phyloP scores from a whole-genome alignment of 2,888 invertebrate genomes.

The Sclerodermus sp. region DNA sequence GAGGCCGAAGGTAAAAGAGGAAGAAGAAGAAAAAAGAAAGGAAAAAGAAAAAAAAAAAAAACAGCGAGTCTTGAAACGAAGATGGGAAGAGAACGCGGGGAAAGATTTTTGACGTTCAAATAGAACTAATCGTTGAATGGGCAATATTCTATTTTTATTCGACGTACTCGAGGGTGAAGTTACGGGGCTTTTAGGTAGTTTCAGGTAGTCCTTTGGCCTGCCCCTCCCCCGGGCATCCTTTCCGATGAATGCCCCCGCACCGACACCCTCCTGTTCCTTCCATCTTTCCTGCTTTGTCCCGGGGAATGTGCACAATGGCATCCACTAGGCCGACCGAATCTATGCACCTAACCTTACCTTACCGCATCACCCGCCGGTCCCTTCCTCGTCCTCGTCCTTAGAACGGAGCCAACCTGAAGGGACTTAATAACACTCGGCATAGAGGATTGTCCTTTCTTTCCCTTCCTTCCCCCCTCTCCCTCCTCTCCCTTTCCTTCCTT shows the following conservation, averaged over 20 bases:
- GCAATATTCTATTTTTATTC: no score
- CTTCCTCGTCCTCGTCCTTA: background rate
- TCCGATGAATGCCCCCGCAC: background rate
- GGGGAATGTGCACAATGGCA: background rate
- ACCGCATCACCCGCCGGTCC: background rate
- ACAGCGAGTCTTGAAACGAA: no score
- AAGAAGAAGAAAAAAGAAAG: no score
- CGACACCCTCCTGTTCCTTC: background rate
- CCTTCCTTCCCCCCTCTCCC: no score
- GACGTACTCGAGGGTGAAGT: background rate
- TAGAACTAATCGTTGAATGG: no score
- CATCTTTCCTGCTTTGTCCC: background rate
- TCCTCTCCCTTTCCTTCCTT: no score
- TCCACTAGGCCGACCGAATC: background rate
- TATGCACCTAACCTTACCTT: background rate
- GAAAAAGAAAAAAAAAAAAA: no score
- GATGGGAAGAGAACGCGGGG: no score
- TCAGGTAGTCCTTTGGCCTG: background rate
- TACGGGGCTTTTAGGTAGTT: background rate
- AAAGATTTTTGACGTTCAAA: no score
- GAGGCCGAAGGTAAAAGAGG: no score
- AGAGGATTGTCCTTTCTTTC: slow-evolving; percentile 29
- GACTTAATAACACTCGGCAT: slow-evolving; percentile 32
- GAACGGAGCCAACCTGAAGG: no score
- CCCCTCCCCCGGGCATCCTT: background rate